A percentile compares a stretch with the other conserved stretches of the same genome.
Conservation (phyloP, 2,797 vertebrate genomes). For the Dendrocincla fuliginosa region DNA sequence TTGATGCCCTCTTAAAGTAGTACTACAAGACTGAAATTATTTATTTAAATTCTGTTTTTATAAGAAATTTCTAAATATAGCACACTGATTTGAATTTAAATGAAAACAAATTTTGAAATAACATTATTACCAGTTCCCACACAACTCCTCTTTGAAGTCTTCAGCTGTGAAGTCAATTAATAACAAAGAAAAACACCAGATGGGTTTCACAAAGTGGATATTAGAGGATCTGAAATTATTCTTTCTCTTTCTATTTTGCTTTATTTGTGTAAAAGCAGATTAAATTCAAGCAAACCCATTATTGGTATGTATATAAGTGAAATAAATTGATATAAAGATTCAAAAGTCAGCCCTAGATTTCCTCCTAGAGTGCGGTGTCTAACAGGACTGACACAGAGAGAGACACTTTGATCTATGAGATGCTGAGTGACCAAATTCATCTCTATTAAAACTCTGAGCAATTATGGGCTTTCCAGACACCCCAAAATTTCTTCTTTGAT, state of each 20-base stretch:
- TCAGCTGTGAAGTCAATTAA: conserved; percentile 36
- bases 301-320: neutral
- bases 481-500: neutral
- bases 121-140: conserved; percentile 7
- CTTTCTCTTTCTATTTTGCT: too few species aligned
- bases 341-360: neutral
- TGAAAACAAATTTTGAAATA: conserved; percentile 18
- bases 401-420: neutral
- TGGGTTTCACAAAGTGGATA: neutral
- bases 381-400: neutral
- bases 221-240: neutral
- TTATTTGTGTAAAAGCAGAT: neutral
- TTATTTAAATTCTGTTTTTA: neutral
- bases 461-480: neutral
- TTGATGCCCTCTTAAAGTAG: neutral
- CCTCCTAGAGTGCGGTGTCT: fast-evolving
- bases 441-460: neutral
- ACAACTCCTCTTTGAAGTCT: conserved; percentile 3
- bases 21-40: neutral
- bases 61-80: neutral
- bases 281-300: neutral
- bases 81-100: neutral
- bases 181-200: conserved; percentile 15
- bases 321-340: neutral
- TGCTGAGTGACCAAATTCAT: neutral